phyloP scores from a whole-genome alignment of 2,888 invertebrate genomes.

The Ormyrus nitidulus region DNA sequence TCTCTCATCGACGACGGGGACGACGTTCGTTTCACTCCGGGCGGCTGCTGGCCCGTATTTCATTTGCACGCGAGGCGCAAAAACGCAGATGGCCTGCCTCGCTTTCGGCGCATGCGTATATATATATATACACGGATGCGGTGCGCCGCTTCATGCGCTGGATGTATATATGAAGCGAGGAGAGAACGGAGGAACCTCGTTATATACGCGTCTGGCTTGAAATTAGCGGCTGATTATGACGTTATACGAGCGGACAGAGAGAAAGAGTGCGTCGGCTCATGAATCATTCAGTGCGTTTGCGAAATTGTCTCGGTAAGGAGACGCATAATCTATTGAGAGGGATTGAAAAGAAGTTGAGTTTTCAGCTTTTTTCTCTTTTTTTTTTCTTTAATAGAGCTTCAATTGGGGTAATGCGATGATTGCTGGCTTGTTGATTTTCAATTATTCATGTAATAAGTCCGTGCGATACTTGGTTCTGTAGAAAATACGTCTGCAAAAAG shows the following conservation, averaged over 20 bases:
- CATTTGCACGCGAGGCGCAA: conserved; percentile 27
- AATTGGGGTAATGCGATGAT: no score
- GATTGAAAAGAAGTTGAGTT: no score
- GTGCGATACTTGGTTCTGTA: no score
- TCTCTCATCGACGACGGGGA: conserved; percentile 31
- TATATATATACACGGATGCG: background rate
- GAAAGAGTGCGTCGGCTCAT: background rate
- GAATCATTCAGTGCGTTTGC: conserved; percentile 18
- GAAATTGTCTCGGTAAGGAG: conserved; percentile 6
- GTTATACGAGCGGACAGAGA: background rate
- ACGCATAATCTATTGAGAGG: background rate
- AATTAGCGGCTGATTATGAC: conserved; percentile 39
- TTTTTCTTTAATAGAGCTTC: no score
- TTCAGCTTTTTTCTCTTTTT: no score
- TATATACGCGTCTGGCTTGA: background rate
- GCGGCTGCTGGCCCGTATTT: background rate
- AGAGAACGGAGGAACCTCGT: no score
- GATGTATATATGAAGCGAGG: no score
- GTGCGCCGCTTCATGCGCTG: background rate
- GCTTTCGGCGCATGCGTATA: background rate
- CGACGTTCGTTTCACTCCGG: conserved; percentile 4
- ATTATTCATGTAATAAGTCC: no score
- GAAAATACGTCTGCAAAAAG: no score
- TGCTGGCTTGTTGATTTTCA: no score
- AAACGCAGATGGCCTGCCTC: background rate